These are phyloP conservation scores for Oxyteleia sp. DNA, from an alignment of 2,888 invertebrate species.

Conservation along the genomic window DNA sequence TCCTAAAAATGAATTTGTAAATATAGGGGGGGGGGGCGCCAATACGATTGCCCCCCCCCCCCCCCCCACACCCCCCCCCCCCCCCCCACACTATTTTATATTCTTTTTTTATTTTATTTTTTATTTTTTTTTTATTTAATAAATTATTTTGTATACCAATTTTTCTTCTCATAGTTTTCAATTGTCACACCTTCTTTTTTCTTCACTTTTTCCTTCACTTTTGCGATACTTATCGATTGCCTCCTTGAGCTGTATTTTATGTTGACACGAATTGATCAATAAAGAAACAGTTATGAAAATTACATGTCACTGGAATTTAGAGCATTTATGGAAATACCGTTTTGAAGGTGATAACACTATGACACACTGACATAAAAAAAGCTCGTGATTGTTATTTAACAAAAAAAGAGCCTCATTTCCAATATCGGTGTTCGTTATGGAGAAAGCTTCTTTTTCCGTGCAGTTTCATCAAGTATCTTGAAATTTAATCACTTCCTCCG, in stretches of 20 bases:
- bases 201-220: slow-evolving; percentile 59
- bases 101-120: no score
- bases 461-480: neutral
- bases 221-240: slow-evolving; percentile 60
- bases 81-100: no score
- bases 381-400: neutral
- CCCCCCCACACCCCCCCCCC: no score
- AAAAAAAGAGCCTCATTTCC: neutral
- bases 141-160: no score
- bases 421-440: neutral
- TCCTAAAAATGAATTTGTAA: no score
- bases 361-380: slow-evolving; percentile 26
- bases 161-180: no score
- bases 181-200: no score
- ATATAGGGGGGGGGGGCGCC: no score
- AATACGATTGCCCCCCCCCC: no score
- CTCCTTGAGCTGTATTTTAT: slow-evolving; percentile 51
- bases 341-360: slow-evolving; percentile 28
- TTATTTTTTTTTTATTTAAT: no score
- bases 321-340: slow-evolving; percentile 20
- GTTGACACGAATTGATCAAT: slow-evolving; percentile 57
- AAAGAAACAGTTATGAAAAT: slow-evolving; percentile 63
- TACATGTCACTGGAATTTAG: slow-evolving; percentile 31
- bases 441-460: neutral
- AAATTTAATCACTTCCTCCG: slow-evolving; percentile 21